These are phyloP conservation scores for Magallana angulata DNA, from an alignment of 1,140 invertebrate genomes.

Conservation along the genomic window DNA sequence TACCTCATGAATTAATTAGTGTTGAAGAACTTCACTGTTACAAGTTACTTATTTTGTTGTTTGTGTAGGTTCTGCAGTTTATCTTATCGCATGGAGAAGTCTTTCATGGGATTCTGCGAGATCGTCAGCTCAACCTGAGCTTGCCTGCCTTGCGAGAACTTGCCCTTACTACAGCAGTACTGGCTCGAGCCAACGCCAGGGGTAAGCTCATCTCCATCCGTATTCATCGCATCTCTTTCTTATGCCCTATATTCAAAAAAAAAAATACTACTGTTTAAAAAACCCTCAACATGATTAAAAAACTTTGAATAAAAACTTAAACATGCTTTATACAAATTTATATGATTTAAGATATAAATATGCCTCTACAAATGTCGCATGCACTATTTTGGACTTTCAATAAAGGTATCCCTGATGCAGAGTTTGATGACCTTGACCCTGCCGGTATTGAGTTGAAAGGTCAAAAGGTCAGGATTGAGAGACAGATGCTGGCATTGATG, in stretches of 20 bases:
- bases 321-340: no score
- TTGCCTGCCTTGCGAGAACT: slow-evolving; percentile 85
- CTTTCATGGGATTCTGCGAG: slow-evolving; percentile 87
- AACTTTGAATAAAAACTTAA: not conserved
- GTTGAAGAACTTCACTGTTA: no score
- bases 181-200: slow-evolving; percentile 87
- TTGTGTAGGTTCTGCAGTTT: slow-evolving; percentile 85
- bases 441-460: slow-evolving; percentile 74
- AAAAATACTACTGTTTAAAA: not conserved
- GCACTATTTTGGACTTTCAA: no score
- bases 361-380: no score
- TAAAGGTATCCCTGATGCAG: slow-evolving; percentile 65
- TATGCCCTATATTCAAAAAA: not conserved
- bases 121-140: slow-evolving; percentile 84
- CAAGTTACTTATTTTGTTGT: not conserved
- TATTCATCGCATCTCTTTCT: no score
- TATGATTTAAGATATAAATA: no score
- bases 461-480: slow-evolving; percentile 75
- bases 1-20: not conserved
- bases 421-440: slow-evolving; percentile 66
- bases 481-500: slow-evolving; percentile 86
- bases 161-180: slow-evolving; percentile 87
- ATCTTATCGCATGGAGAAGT: slow-evolving; percentile 90
- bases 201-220: slow-evolving; percentile 74
- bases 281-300: no score